These are phyloP conservation scores for Cacoxenus indagator DNA, from an alignment of 2,888 invertebrate genomes.

Conservation along the genomic window DNA sequence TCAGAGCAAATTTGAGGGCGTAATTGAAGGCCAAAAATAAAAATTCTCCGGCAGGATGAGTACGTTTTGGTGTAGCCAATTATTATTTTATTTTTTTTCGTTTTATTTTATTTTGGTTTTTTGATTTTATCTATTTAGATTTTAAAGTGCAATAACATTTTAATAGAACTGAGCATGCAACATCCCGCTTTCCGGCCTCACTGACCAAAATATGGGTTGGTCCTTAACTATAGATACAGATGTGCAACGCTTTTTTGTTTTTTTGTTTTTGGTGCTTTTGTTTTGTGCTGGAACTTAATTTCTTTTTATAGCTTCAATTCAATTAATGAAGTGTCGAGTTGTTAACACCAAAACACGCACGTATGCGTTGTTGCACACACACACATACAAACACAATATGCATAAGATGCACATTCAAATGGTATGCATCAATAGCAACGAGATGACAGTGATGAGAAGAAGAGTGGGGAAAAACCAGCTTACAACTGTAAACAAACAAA, in stretches of 20 bases:
- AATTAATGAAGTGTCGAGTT: conserved; percentile 63
- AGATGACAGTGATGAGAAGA: background rate
- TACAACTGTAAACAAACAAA: conserved; percentile 60
- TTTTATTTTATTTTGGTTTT: too few relatives aligned
- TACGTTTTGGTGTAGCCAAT: too few relatives aligned
- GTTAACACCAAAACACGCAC: conserved; percentile 55
- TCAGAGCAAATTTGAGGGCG: too few relatives aligned
- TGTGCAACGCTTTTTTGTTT: background rate
- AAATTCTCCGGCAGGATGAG: too few relatives aligned
- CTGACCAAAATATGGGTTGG: too few relatives aligned
- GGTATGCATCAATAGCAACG: background rate
- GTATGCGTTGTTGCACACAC: conserved; percentile 22
- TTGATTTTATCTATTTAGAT: conserved; percentile 26
- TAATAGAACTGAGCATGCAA: conserved; percentile 20
- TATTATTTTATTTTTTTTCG: too few relatives aligned
- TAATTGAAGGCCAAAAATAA: too few relatives aligned
- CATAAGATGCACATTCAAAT: conserved; percentile 23
- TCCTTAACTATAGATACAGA: conserved; percentile 30
- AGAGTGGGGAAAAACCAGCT: conserved; percentile 37
- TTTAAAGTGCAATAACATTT: background rate
- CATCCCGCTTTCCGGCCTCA: background rate
- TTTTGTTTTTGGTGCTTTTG: conserved; percentile 3
- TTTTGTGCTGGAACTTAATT: conserved; percentile 49
- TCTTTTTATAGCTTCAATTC: conserved; percentile 62
- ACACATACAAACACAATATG: conserved; percentile 16